Base-by-base conservation (phyloP, 2,888 invertebrate species). In the Schizotus pectinicornis region DNA sequence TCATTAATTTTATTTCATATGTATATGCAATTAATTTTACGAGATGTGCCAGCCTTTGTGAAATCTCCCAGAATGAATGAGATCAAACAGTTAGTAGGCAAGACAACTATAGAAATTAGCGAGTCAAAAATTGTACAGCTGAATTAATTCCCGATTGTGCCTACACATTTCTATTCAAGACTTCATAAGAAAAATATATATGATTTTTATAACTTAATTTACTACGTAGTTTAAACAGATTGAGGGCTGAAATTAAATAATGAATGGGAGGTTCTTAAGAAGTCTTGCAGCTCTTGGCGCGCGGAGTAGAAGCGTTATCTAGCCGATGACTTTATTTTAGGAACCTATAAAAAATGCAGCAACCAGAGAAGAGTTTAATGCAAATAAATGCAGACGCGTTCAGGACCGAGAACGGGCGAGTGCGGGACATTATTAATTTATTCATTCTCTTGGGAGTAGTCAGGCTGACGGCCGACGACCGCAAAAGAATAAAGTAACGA, bases 401-500 rank as follows among this genome's bases (percentile, higher is more conserved):
- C 63, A 61, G 67, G 64, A 59, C 67, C 64, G 64, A 65, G 69
- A 68, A 72, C 67, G 69, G 69, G 58, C 63, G 63, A 65, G 59
- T 59, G 61, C 61, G 62, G 62, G 63, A 65, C 69, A 74, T 74
- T 74, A 75, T 74, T 76, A 74, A 75, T 74, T 74, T 74, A 74
- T 74, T 73, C 74, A 71, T 71, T 70, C 70, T 70, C 73, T 60
- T 57, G 66, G 62, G 65, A 66, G 37, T 33, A 59, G 48, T 61
- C 61, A 61, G 69, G 64, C 67, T 68, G 70, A 68, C 72, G 69
- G 64, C 67, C 69, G 70, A 68, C 72, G 68, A 73, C 71, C 70
- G 72, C 68, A 67, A 63, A 68, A 73, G 70, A 69, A 71, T 71
- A 72, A 71, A 70, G 69, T 60, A 56, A 34, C 54, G 52, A 66